Percentiles rank a stretch among this genome's conserved stretches.
Conservation (phyloP, 2,113 vertebrate genomes). For the Clupea harengus region DNA sequence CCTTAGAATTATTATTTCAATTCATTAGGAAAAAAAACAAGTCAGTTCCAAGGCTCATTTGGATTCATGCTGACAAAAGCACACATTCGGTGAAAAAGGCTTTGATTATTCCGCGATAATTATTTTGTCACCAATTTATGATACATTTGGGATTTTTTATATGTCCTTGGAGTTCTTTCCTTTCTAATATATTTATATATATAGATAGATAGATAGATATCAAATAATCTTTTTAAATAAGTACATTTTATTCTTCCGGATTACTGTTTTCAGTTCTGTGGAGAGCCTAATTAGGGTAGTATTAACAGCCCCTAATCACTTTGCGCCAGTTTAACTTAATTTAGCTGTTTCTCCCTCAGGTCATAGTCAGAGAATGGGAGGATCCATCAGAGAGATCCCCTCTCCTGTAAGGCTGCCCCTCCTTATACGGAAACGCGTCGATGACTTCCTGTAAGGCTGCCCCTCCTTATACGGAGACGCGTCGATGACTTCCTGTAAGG, state of each 20-base stretch:
- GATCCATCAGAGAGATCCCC: conserved; percentile 48
- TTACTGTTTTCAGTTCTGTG: conserved; percentile 43
- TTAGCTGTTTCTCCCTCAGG: conserved; percentile 49
- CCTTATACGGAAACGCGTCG: conserved; percentile 43
- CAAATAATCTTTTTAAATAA: conserved; percentile 46
- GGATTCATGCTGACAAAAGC: conserved; percentile 4
- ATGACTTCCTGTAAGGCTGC: conserved; percentile 53
- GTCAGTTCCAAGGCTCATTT: conserved; percentile 7
- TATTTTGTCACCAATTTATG: conserved; percentile 56
- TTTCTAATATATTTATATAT: conserved; percentile 43
- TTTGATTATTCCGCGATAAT: conserved; percentile 56
- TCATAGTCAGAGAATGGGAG: conserved; percentile 49
- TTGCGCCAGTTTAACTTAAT: conserved; percentile 60
- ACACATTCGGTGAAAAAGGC: neutral
- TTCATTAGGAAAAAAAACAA: conserved; percentile 14
- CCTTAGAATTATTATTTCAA: conserved; percentile 19
- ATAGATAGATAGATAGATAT: conserved; percentile 35
- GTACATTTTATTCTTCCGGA: conserved; percentile 34
- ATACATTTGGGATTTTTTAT: conserved; percentile 40
- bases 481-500: conserved; percentile 56
- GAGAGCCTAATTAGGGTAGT: conserved; percentile 52
- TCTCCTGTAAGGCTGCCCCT: conserved; percentile 14
- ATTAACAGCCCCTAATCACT: conserved; percentile 55
- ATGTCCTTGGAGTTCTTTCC: conserved; percentile 27
- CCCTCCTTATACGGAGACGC: conserved; percentile 34